Evolutionary conservation across 2,888 invertebrate species (phyloP).

Genomic region (Stenodera caucasica): DNA sequence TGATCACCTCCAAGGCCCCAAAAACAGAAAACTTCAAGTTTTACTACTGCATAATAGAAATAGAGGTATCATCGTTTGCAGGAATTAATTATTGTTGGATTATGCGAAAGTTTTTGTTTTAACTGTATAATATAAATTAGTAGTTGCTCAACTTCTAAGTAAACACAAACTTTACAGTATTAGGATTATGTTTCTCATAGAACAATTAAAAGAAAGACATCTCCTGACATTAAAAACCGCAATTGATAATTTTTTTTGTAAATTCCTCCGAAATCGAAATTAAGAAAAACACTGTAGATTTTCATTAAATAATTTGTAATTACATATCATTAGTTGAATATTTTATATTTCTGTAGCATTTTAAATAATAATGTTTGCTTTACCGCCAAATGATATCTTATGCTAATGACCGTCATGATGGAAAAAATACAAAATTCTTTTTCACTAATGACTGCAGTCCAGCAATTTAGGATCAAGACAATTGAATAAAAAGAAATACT

Average conservation of each 20-base stretch:
- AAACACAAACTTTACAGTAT: not conserved
- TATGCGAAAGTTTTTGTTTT: slow-evolving; percentile 1
- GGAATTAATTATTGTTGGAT: not conserved
- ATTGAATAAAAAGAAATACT: slow-evolving; percentile 15
- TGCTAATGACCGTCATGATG: not conserved
- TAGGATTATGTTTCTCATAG: not conserved
- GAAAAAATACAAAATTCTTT: not conserved
- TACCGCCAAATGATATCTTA: not conserved
- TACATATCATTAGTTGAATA: not conserved
- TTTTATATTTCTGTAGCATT: not conserved
- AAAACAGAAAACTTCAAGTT: too few relatives aligned
- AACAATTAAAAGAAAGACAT: not conserved
- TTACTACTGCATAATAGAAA: too few relatives aligned
- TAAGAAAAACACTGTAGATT: not conserved
- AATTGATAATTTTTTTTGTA: not conserved
- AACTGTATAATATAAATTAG: slow-evolving; percentile 1
- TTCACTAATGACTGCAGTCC: slow-evolving; percentile 12
- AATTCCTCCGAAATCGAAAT: too few relatives aligned
- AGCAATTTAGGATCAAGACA: slow-evolving; percentile 3
- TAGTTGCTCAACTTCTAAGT: slow-evolving; percentile 1
- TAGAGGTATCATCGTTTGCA: not conserved
- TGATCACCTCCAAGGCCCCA: too few relatives aligned
- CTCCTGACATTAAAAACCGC: not conserved
- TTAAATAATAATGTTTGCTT: slow-evolving; percentile 1
- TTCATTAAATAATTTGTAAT: not conserved